phyloP scores from a whole-genome alignment of 2,888 invertebrate species.

The Phortica okadai region DNA sequence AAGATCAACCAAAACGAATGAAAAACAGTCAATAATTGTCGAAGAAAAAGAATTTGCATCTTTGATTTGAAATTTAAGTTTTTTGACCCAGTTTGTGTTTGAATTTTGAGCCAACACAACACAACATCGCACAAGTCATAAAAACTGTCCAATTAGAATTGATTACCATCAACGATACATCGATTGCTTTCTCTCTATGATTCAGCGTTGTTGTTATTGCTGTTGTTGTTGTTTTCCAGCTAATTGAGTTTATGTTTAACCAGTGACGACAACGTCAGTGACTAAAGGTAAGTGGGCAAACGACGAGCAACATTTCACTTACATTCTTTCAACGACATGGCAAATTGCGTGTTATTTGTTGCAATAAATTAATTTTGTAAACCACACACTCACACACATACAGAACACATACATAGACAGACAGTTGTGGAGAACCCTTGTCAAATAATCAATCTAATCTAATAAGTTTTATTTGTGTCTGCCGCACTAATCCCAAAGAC shows the following conservation, averaged over 20 bases:
- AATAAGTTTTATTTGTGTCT: constrained; percentile 25
- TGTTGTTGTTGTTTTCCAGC: background rate
- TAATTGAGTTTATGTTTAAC: background rate
- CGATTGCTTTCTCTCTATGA: background rate
- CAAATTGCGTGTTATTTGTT: constrained; percentile 23
- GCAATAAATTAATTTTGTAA: constrained; percentile 19
- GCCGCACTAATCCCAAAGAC: constrained; percentile 26
- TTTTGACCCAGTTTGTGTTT: constrained; percentile 20
- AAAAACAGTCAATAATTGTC: constrained; percentile 18
- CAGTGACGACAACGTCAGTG: background rate
- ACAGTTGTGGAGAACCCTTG: background rate
- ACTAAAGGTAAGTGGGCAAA: background rate
- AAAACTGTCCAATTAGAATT: constrained; percentile 45
- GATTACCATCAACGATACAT: constrained; percentile 43
- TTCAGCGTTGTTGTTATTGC: background rate
- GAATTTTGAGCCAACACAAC: background rate
- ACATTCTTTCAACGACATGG: background rate
- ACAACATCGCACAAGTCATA: constrained; percentile 53
- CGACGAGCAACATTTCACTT: background rate
- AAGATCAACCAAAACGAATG: constrained; percentile 16
- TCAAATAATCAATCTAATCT: constrained; percentile 31
- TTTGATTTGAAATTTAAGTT: constrained; percentile 59
- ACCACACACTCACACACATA: background rate
- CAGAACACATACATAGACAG: background rate
- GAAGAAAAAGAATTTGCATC: constrained; percentile 58